phyloP scores from a whole-genome alignment of 2,113 vertebrate genomes.

The Semnornis frantzii region DNA sequence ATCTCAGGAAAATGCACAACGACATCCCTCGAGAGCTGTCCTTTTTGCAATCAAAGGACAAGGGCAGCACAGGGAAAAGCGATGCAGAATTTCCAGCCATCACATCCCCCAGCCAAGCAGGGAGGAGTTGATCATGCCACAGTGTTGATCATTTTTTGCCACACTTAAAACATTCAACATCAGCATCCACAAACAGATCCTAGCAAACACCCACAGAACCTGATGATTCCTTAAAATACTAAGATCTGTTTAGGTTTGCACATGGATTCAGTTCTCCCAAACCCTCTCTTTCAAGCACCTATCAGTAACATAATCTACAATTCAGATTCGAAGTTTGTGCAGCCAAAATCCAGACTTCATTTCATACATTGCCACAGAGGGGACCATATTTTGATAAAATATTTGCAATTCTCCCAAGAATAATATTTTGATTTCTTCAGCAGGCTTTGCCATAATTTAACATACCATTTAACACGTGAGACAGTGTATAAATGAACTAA shows the following conservation, averaged over 20 bases:
- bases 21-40: conserved; percentile 30
- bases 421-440: not conserved
- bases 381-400: not conserved
- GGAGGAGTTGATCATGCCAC: not conserved
- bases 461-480: not conserved
- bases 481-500: not conserved
- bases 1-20: not conserved
- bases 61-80: not conserved
- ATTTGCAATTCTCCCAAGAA: not conserved
- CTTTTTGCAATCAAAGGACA: conserved; percentile 29
- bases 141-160: not conserved
- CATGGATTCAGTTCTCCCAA: not conserved
- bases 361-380: not conserved
- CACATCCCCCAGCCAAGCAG: not conserved
- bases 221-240: not conserved
- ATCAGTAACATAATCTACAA: not conserved
- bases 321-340: not conserved
- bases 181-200: not conserved
- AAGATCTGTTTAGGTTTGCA: not conserved
- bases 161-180: not conserved
- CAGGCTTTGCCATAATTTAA: not conserved
- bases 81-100: not conserved
- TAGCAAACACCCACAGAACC: not conserved
- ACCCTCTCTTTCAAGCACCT: not conserved
- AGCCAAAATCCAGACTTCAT: not conserved